Base-by-base conservation (phyloP, 2,797 vertebrate species). In the Lepilemur ruficaudatus region DNA sequence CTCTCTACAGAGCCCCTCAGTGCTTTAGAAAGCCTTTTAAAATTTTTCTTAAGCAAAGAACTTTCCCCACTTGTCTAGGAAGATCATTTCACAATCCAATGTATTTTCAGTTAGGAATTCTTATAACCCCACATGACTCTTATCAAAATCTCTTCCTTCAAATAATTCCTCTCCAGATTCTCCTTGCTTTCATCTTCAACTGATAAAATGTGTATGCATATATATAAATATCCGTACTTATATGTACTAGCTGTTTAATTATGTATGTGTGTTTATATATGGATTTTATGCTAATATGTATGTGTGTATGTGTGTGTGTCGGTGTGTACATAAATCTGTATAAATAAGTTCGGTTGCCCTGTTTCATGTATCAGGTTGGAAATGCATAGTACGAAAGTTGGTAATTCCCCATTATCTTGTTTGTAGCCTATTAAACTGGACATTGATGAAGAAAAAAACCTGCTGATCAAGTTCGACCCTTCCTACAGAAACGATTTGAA, bases 391-490 rank as follows among this genome's bases (percentile, higher is more conserved):
- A 57, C n/a, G 11, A 32, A 94, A 50, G 52, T 82, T 82, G 18
- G 30, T 95, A 46, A 97, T 73, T 46, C 72, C 91, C 73, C 85
- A 15, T 91, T 96, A 43, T 97, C 90, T 96, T 93, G 10, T 89
- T 96, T 97, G 12, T 96, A 99, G 99, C 98, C 98, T 17, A 15
- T 99, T 73, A 97, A 97, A 92, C 90, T 99, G 98, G 98, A 95
- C 10, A 76, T 97, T 3, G 97, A 98, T 35, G 97, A 95, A 95
- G 96, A 98, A 84, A 97, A 97, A 55, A 98, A 98, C 28, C 59
- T 99, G 63, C 99, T 98, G 96, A 76, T 99, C 6, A 97, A 98
- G 84, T 99, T 99, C 96, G 98, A 99, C 97, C 99, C 99, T 76
- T 70, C 94, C 55, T 98, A 97, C 95, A 94, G 76, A 91, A 91